Percentiles rank a stretch among this genome's conserved stretches.
phyloP scores from a whole-genome alignment of 2,888 invertebrate genomes.

The Zeuzera pyrina region DNA sequence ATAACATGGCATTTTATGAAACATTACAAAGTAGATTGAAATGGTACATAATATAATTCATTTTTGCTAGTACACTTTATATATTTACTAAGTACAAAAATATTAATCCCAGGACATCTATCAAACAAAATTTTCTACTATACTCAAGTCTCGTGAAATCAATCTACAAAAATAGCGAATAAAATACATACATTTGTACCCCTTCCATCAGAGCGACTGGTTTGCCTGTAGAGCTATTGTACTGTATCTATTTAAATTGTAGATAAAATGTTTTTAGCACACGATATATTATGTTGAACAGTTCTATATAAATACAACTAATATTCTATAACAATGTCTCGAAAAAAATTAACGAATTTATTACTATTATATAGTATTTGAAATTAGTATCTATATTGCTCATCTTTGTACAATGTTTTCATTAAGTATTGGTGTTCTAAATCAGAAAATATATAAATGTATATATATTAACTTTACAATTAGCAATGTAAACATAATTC shows the following conservation, averaged over 20 bases:
- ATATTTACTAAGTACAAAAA: constrained; percentile 68
- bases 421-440: constrained; percentile 67
- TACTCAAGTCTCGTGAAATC: constrained; percentile 30
- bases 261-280: constrained; percentile 10
- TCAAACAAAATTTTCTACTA: constrained; percentile 29
- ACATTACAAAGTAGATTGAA: too few relatives aligned
- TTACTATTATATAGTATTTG: constrained; percentile 31
- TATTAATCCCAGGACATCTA: constrained; percentile 63
- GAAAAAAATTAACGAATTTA: constrained; percentile 56
- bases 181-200: constrained; percentile 56
- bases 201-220: constrained; percentile 68
- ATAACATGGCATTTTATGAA: neutral
- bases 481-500: constrained; percentile 8
- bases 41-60: too few relatives aligned
- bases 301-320: constrained; percentile 39
- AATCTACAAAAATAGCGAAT: constrained; percentile 53
- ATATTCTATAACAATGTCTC: constrained; percentile 56
- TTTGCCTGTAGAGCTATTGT: constrained; percentile 24
- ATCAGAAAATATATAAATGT: constrained; percentile 62
- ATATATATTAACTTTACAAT: constrained; percentile 25
- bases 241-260: too few relatives aligned
- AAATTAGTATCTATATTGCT: constrained; percentile 68
- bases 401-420: constrained; percentile 71
- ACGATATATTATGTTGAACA: constrained; percentile 10
- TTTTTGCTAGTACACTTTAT: constrained; percentile 35